Evolutionary conservation across 2,113 vertebrate species (phyloP), one percentile per base, ranked within the genome.

Genomic region (Dasyurus viverrinus): DNA sequence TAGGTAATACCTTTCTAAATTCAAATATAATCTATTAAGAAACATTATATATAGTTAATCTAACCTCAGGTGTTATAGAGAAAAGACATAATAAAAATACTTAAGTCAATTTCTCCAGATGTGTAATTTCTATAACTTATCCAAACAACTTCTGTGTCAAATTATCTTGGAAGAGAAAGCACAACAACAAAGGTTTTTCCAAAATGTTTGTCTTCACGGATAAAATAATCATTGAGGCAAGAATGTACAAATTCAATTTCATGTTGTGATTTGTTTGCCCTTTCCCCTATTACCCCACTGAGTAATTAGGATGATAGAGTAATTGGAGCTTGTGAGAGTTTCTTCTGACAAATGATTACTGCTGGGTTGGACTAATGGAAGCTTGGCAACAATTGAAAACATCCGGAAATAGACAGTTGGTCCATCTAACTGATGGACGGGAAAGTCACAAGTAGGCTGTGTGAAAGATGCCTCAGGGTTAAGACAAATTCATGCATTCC

Each of bases 251-350:
- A 42, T 84, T 84, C 42, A 23, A 84, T 36, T 84, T n/a, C 68
- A 84, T 84, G 68, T 84, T 84, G 36, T 84, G 5, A 84, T 84
- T 42, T 84, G n/a, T n/a, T 84, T 42, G 68, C 68, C n/a, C n/a
- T 84, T 84, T 84, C n/a, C n/a, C 60, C 68, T 3, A 0, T 84
- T 23, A 42, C 7, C 68, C 36, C 68, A 84, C 68, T 84, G 68
- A 84, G 68, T 84, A 84, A 84, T 84, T 42, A 22, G n/a, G 36
- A 42, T 84, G 68, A 84, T 84, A 42, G 68, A 84, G n/a, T 84
- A 84, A 84, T 84, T 84, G 68, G 68, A 84, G n/a, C 68, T 84
- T 42, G 68, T 84, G n/a, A 90, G 27, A 93, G 57, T 94, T 94
- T 95, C 22, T 52, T 94, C 90, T 47, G 16, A 76, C 50, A 54